Conservation (phyloP, 2,888 invertebrate species). For the Eupithecia exiguata region DNA sequence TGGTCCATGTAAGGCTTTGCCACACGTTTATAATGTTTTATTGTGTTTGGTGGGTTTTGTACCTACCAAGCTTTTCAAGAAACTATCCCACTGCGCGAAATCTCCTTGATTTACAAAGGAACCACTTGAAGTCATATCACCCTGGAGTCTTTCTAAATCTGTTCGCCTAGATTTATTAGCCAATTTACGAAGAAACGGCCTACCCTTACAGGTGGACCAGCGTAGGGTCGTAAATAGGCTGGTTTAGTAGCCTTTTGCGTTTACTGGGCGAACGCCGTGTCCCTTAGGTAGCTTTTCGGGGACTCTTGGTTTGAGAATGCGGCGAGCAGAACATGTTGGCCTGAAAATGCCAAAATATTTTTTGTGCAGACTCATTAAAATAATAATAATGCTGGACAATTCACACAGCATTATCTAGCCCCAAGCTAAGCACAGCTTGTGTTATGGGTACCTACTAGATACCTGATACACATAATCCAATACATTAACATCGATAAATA, state of each 20-base stretch:
- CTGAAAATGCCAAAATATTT: background rate
- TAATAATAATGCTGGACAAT: too few relatives aligned
- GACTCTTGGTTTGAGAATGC: background rate
- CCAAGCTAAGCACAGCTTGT: too few relatives aligned
- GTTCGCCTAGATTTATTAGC: constrained; percentile 32
- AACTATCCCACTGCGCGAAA: background rate
- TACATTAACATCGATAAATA: too few relatives aligned
- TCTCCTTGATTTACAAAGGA: background rate
- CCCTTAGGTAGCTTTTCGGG: constrained; percentile 29
- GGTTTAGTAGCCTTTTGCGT: constrained; percentile 31
- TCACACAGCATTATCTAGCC: too few relatives aligned
- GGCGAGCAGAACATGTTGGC: background rate
- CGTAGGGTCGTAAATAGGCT: constrained; percentile 34
- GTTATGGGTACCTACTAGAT: too few relatives aligned
- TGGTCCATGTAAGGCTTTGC: too few relatives aligned
- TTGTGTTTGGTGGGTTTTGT: background rate
- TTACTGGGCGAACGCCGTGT: constrained; percentile 25
- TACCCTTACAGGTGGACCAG: constrained; percentile 25
- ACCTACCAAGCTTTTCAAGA: background rate
- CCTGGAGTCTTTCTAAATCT: constrained; percentile 33
- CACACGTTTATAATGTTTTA: too few relatives aligned
- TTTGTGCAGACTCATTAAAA: too few relatives aligned
- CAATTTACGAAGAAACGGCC: constrained; percentile 29
- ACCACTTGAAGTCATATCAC: constrained; percentile 16
- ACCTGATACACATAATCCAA: too few relatives aligned